Evolutionary conservation across 2,113 vertebrate genomes (phyloP).

Genomic region (Cyphotilapia sp.): DNA sequence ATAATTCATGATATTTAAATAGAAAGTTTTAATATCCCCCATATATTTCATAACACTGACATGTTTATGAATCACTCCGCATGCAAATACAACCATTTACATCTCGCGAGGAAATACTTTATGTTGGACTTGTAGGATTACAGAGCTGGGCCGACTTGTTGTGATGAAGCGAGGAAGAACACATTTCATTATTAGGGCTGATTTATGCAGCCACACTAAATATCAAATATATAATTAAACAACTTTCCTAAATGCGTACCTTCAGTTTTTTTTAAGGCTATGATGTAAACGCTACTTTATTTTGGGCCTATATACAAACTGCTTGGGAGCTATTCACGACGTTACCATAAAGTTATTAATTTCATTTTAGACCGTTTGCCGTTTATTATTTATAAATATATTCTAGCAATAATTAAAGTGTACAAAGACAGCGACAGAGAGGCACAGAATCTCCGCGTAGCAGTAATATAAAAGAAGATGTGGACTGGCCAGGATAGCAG

Average conservation of each 20-base stretch:
- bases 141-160: not conserved
- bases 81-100: slow-evolving; percentile 97
- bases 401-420: not conserved
- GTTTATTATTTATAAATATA: not conserved
- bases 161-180: not conserved
- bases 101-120: slow-evolving; percentile 74
- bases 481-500: not conserved
- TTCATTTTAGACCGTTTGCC: not conserved
- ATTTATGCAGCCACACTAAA: not conserved
- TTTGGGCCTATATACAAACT: not conserved
- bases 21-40: slow-evolving; percentile 96
- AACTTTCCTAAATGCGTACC: not conserved
- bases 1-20: slow-evolving; percentile 99
- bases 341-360: not conserved
- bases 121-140: slow-evolving; percentile 30
- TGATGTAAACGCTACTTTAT: not conserved
- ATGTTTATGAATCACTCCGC: slow-evolving; percentile 96
- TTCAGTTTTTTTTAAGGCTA: not conserved
- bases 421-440: not conserved
- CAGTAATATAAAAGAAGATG: not conserved
- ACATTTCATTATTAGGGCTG: not conserved
- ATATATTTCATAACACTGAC: slow-evolving; percentile 92
- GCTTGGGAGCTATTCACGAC: not conserved
- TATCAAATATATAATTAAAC: not conserved
- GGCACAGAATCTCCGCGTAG: not conserved